Percentiles rank a stretch among this genome's conserved stretches.
Evolutionary conservation across 2,888 invertebrate genomes (phyloP).

Genomic region (Malthinus flaveolus): DNA sequence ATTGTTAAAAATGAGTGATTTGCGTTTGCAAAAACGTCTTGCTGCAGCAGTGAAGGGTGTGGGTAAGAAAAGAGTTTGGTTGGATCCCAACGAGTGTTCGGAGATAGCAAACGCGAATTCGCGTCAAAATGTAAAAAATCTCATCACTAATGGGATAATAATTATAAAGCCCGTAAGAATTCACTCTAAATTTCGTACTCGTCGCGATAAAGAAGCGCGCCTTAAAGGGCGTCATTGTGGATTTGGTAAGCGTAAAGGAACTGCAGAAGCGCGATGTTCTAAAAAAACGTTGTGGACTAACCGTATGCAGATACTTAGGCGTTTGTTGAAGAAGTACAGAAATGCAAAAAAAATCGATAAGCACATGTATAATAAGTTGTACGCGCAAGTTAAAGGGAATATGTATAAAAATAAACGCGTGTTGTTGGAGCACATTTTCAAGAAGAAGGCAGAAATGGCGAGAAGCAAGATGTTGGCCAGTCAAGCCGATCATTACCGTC

Average conservation of each 20-base stretch:
- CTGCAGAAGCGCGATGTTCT: conserved; percentile 86
- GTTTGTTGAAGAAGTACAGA: conserved; percentile 89
- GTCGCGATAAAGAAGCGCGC: conserved; percentile 92
- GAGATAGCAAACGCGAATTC: conserved; percentile 98
- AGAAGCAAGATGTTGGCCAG: conserved; percentile 91
- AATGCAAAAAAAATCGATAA: conserved; percentile 97
- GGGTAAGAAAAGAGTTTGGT: conserved; percentile 98
- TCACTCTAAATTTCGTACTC: conserved; percentile 92
- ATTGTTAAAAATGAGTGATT: conserved; percentile 39
- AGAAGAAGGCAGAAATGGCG: conserved; percentile 97
- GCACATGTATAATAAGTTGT: conserved; percentile 93
- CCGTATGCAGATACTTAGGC: conserved; percentile 90
- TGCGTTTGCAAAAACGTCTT: conserved; percentile 88
- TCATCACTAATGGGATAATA: conserved; percentile 97
- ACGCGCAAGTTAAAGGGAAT: conserved; percentile 92
- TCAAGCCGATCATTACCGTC: conserved; percentile 95
- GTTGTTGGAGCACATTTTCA: conserved; percentile 98
- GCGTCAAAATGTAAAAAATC: conserved; percentile 93
- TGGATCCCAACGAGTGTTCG: conserved; percentile 98
- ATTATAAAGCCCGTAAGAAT: conserved; percentile 97
- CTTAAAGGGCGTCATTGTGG: conserved; percentile 97
- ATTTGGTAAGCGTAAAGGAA: conserved; percentile 97
- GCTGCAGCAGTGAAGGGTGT: conserved; percentile 96
- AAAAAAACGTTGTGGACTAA: conserved; percentile 78
- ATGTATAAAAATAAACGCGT: conserved; percentile 97